Evolutionary conservation across 2,888 invertebrate species (phyloP).

Genomic region (Dryobota labecula): DNA sequence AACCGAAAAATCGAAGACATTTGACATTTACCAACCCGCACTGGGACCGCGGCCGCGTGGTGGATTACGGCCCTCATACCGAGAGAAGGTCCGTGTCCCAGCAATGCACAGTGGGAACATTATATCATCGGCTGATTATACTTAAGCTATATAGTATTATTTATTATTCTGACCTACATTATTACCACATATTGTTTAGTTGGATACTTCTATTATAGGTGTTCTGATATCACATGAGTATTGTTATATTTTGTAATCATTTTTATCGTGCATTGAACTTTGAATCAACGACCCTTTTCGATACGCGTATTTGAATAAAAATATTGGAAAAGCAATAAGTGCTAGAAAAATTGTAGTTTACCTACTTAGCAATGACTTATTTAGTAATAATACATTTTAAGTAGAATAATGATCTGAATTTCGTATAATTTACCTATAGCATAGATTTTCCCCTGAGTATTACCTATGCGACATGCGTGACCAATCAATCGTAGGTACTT

Average conservation of each 20-base stretch:
- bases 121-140: too few species aligned
- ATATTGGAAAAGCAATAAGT: slow-evolving; percentile 23
- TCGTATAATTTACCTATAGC: background rate
- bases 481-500: slow-evolving; percentile 8
- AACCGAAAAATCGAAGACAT: too few species aligned
- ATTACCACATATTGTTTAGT: slow-evolving; percentile 28
- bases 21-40: too few species aligned
- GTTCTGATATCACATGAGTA: slow-evolving; percentile 52
- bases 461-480: background rate
- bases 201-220: slow-evolving; percentile 29
- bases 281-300: slow-evolving; percentile 34
- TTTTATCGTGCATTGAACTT: slow-evolving; percentile 60
- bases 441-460: background rate
- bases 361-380: background rate
- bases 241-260: slow-evolving; percentile 53
- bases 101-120: too few species aligned
- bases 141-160: too few species aligned
- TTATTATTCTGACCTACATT: slow-evolving; percentile 50
- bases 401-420: background rate
- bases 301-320: slow-evolving; percentile 35
- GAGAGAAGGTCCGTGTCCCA: too few species aligned
- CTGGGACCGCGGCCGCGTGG: too few species aligned
- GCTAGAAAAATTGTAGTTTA: background rate
- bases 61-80: too few species aligned
- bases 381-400: background rate